Evolutionary conservation across 1,140 invertebrate species (phyloP).

Genomic region (Nixonia krombeini): DNA sequence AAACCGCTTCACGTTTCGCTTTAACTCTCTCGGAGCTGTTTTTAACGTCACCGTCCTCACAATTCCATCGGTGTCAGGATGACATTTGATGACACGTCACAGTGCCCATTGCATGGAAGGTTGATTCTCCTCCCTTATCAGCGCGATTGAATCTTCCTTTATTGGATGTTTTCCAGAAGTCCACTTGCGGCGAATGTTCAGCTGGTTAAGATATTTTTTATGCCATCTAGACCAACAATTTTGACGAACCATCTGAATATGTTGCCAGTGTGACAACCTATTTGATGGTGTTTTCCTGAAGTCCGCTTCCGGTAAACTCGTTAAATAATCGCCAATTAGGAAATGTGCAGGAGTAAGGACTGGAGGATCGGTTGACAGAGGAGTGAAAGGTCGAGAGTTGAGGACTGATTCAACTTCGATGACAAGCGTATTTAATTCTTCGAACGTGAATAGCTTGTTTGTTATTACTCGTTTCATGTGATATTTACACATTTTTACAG

Average conservation of each 20-base stretch:
- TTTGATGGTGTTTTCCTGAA: too few species aligned
- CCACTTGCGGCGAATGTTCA: background rate
- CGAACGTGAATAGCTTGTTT: background rate
- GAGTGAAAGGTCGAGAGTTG: too few species aligned
- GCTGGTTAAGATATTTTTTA: background rate
- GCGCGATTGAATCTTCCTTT: background rate
- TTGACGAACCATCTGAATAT: background rate
- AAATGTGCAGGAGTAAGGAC: too few species aligned
- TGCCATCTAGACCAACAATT: background rate
- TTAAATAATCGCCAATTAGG: too few species aligned
- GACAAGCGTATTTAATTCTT: background rate
- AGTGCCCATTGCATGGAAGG: too few species aligned
- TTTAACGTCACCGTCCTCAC: conserved; percentile 25
- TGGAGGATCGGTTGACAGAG: too few species aligned
- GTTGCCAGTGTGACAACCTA: background rate
- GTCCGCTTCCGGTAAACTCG: background rate
- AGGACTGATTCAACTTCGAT: conserved; percentile 7
- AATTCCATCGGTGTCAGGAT: conserved; percentile 28
- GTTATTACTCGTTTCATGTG: too few species aligned
- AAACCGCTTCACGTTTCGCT: conserved; percentile 22
- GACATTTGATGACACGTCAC: too few species aligned
- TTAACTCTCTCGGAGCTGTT: conserved; percentile 20
- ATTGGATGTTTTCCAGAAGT: background rate
- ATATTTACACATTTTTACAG: too few species aligned
- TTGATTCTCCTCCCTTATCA: conserved; percentile 43